Evolutionary conservation across 2,888 invertebrate species (phyloP).

Genomic region (Palloptera scutellata): DNA sequence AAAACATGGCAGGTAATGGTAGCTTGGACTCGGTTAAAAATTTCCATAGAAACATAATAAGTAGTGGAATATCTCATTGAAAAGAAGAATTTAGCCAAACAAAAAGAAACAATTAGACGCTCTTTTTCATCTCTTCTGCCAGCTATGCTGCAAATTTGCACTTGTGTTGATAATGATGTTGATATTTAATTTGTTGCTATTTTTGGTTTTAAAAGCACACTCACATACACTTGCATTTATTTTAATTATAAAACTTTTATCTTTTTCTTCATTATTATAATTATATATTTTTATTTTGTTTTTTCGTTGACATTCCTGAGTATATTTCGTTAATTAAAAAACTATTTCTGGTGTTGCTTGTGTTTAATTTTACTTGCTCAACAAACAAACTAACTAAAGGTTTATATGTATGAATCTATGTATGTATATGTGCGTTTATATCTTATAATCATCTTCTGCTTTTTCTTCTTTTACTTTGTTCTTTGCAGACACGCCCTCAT

Average conservation of each 20-base stretch:
- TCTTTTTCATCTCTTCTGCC: too few species aligned
- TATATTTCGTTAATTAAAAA: conserved; percentile 23
- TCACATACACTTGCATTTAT: conserved; percentile 37
- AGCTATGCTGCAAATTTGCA: neutral
- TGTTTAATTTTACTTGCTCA: conserved; percentile 3
- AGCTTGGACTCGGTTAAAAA: too few species aligned
- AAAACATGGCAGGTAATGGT: too few species aligned
- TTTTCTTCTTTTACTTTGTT: conserved; percentile 21
- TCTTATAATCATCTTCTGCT: neutral
- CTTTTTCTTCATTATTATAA: conserved; percentile 27
- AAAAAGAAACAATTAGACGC: too few species aligned
- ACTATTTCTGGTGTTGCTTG: neutral
- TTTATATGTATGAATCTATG: conserved; percentile 7
- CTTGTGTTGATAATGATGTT: neutral
- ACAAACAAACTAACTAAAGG: conserved; percentile 6
- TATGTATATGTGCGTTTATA: conserved; percentile 10
- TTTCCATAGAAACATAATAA: too few species aligned
- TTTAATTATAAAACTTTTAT: conserved; percentile 44
- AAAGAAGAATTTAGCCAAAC: too few species aligned
- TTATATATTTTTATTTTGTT: conserved; percentile 17
- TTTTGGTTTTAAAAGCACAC: conserved; percentile 21
- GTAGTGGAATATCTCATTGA: too few species aligned
- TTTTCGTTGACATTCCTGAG: neutral
- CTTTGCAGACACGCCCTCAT: conserved; percentile 86
- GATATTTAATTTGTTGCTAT: conserved; percentile 14